phyloP scores from a whole-genome alignment of 2,797 vertebrate genomes.

The Mallotus villosus region DNA sequence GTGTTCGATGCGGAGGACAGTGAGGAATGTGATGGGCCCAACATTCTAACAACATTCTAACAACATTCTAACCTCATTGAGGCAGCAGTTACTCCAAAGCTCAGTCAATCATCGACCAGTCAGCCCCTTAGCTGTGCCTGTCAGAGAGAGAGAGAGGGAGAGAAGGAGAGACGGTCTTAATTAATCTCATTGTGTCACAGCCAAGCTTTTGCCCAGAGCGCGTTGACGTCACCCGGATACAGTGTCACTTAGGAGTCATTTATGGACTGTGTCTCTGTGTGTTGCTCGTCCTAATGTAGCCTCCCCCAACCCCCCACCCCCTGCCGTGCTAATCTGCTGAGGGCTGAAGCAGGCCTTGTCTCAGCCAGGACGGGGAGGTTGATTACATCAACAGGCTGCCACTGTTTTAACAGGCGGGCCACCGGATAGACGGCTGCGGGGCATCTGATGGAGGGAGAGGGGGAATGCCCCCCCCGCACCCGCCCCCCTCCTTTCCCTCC shows the following conservation, averaged over 20 bases:
- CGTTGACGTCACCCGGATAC: slow-evolving; percentile 51
- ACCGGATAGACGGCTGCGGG: slow-evolving; percentile 41
- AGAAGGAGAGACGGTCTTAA: not conserved
- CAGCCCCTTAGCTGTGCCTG: slow-evolving; percentile 17
- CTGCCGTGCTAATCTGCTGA: slow-evolving; percentile 40
- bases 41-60: not conserved
- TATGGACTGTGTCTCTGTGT: slow-evolving; percentile 25
- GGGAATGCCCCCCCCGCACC: slow-evolving; percentile 34
- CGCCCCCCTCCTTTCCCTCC: slow-evolving; percentile 17
- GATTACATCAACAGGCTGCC: slow-evolving; percentile 60
- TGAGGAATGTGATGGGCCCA: too few species aligned
- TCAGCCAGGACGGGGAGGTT: slow-evolving; percentile 9
- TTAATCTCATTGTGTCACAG: slow-evolving; percentile 43
- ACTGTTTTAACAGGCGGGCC: slow-evolving; percentile 59
- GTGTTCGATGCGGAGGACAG: too few species aligned
- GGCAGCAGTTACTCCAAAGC: slow-evolving; percentile 33
- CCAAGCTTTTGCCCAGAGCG: slow-evolving; percentile 25
- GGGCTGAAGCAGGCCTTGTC: slow-evolving; percentile 30
- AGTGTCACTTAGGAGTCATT: slow-evolving; percentile 32
- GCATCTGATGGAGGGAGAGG: slow-evolving; percentile 41
- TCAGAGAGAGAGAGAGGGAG: slow-evolving; percentile 16
- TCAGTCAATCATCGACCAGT: slow-evolving; percentile 35
- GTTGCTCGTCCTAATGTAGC: slow-evolving; percentile 7
- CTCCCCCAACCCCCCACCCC: too few species aligned
- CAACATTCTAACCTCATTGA: slow-evolving; percentile 8